Evolutionary conservation across 2,113 vertebrate species (phyloP), one percentile per base, ranked within the genome.

Genomic region (Paramisgurnus dabryanus): DNA sequence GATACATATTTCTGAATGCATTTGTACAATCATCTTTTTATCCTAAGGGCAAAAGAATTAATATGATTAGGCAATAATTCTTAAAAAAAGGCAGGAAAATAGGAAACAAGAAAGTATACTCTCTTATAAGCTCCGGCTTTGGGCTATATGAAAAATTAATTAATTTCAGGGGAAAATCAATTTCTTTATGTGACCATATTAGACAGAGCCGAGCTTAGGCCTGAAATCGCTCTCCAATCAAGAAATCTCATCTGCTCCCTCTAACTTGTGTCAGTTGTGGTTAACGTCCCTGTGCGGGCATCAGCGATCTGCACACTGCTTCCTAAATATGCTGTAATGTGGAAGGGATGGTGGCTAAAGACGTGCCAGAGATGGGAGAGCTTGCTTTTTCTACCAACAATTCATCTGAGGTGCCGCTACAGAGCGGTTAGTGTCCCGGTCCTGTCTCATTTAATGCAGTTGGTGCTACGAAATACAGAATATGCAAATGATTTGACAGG

Each of bases 141-240:
- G 95, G 97, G 98, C 97, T 95, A 98, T 98, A 99, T 99, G 98
- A 99, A 99, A 99, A 99, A 99, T 98, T 99, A 99, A 99, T 99
- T 99, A 99, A 99, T 98, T 99, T 99, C 96, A 95, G 96, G 96
- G 95, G 96, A 98, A 97, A 98, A 98, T 99, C 98, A 98, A 99
- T 99, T 99, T 99, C 95, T 97, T 94, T 95, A 98, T 96, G 96
- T 98, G 98, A 98, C 95, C 97, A 97, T 94, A 98, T 98, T 99
- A 99, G 96, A 96, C 95, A 93, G 82, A 94, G 93, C 93, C 95
- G 94, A 94, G 94, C 92, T 91, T 94, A 91, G 95, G 93, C 94
- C 94, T 90, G 91, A 92, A 95, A 94, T 94, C 91, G 91, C 94
- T 91, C 94, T 93, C 95, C 95, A 95, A 96, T 98, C 95, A 94